Evolutionary conservation across 64 coral and sea anemone species (phyloP).

Genomic region (Hydrozoanthus tunicans): DNA sequence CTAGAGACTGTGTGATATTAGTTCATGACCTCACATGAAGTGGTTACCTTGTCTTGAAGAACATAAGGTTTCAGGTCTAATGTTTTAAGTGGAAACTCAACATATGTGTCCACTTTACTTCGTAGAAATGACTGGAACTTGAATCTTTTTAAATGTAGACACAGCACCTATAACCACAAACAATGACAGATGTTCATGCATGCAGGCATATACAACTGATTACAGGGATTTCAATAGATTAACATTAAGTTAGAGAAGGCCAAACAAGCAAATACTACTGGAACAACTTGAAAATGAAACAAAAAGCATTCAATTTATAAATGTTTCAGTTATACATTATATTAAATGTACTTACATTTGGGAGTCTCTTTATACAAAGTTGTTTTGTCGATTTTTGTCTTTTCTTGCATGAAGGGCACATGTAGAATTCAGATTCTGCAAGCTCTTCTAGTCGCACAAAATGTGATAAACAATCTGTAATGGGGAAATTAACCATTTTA

Average conservation of each 20-base stretch:
- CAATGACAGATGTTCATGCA: neutral
- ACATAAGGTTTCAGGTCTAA: constrained; percentile 94
- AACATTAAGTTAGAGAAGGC: too few relatives aligned
- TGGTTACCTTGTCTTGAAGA: constrained; percentile 68
- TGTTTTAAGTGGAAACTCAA: constrained; percentile 87
- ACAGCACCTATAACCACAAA: constrained; percentile 73
- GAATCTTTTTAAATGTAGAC: constrained; percentile 95
- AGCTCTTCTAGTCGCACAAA: constrained; percentile 91
- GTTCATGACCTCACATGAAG: neutral
- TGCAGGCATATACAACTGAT: too few relatives aligned
- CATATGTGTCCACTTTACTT: constrained; percentile 95
- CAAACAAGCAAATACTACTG: too few relatives aligned
- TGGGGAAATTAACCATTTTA: too few relatives aligned
- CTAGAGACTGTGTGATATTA: neutral
- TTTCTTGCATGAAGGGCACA: constrained; percentile 95
- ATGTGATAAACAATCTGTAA: neutral
- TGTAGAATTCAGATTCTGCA: constrained; percentile 92
- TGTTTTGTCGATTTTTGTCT: constrained; percentile 97
- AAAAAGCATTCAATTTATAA: too few relatives aligned
- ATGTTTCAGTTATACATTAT: too few relatives aligned
- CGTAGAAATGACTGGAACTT: constrained; percentile 94
- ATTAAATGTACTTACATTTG: constrained; percentile 68
- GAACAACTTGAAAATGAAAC: too few relatives aligned
- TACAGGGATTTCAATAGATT: too few relatives aligned
- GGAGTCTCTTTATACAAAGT: constrained; percentile 91